These are phyloP conservation scores for Plectus sambesii DNA, from an alignment of 1,140 invertebrate genomes.

Conservation along the genomic window DNA sequence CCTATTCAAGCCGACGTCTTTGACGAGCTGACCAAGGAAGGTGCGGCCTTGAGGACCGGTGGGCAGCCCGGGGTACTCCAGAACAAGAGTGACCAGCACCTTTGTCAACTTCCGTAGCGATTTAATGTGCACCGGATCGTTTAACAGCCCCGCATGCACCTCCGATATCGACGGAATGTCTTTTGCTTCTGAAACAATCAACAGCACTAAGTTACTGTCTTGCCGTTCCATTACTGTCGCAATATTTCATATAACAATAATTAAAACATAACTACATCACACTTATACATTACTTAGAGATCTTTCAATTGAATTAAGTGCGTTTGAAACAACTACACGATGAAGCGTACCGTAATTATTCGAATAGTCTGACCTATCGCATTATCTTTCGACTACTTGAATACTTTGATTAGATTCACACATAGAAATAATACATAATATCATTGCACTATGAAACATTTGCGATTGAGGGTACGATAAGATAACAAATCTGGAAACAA, in stretches of 20 bases:
- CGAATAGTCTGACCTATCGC: too few relatives aligned
- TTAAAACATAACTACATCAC: too few relatives aligned
- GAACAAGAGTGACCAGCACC: background rate
- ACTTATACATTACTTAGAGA: too few relatives aligned
- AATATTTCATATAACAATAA: background rate
- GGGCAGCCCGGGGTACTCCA: background rate
- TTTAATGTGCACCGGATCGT: background rate
- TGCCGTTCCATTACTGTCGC: background rate
- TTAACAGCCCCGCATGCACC: background rate
- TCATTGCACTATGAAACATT: too few relatives aligned
- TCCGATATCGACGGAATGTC: background rate
- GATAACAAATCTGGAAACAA: too few relatives aligned
- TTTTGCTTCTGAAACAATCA: background rate
- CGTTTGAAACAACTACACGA: too few relatives aligned
- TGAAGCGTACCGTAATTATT: too few relatives aligned
- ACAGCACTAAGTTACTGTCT: background rate
- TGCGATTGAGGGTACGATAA: too few relatives aligned
- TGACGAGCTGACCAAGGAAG: background rate
- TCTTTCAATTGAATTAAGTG: too few relatives aligned
- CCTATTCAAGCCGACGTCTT: background rate
- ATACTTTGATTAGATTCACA: too few relatives aligned
- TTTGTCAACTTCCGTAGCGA: background rate
- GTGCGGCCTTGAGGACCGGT: background rate
- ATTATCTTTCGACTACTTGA: background rate
- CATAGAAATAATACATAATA: too few relatives aligned